Evolutionary conservation across 1,140 invertebrate species (phyloP).

Genomic region (Rhysida immarginata): DNA sequence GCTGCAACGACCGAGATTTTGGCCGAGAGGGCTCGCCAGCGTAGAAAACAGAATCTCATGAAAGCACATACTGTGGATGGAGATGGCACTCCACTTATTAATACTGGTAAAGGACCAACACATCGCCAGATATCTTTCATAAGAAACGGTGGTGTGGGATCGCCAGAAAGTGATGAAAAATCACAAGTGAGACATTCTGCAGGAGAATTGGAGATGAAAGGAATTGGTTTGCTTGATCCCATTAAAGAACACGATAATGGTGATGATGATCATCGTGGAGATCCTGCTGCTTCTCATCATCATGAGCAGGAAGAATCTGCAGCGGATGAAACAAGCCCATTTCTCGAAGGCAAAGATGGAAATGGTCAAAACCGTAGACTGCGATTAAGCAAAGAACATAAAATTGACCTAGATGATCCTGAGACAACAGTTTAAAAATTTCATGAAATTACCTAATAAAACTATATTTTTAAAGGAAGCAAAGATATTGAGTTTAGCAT

Average conservation of each 20-base stretch:
- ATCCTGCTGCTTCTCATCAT: not conserved
- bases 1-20: slow-evolving; percentile 8
- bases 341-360: not conserved
- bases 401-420: slow-evolving; percentile 1
- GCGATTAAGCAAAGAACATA: not conserved
- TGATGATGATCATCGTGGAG: not conserved
- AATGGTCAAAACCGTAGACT: not conserved
- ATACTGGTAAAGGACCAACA: not conserved
- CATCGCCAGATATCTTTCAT: not conserved
- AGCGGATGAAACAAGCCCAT: not conserved
- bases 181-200: not conserved
- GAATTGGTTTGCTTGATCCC: not conserved
- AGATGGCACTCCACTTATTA: not conserved
- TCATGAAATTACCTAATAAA: no score
- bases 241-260: slow-evolving; percentile 3
- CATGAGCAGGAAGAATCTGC: not conserved
- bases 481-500: no score
- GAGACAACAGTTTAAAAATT: slow-evolving; percentile 2
- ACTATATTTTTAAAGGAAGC: no score
- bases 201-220: slow-evolving; percentile 5
- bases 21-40: slow-evolving; percentile 1
- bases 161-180: not conserved
- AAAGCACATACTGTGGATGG: slow-evolving; percentile 1
- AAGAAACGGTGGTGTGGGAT: not conserved
- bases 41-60: not conserved